These are phyloP conservation scores for Macaria liturata DNA, from an alignment of 2,888 invertebrate species.

Conservation along the genomic window DNA sequence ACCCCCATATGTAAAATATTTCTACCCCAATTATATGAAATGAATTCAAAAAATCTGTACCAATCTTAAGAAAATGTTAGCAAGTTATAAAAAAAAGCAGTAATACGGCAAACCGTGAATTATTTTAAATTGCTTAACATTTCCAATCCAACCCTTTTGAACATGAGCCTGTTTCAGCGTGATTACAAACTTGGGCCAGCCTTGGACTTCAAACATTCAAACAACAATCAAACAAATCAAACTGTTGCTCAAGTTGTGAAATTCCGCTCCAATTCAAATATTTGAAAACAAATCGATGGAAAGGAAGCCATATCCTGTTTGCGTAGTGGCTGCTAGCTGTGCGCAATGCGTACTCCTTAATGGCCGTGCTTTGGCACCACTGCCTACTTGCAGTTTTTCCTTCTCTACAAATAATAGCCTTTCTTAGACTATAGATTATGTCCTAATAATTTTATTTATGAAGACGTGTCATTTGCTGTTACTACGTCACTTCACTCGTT, in stretches of 20 bases:
- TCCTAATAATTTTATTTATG: constrained; percentile 1
- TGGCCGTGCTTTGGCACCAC: constrained; percentile 21
- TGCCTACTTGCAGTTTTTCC: constrained; percentile 6
- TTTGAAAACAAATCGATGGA: constrained; percentile 20
- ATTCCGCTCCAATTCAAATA: constrained; percentile 2
- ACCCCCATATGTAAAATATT: background rate
- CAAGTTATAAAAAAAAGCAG: too few species aligned
- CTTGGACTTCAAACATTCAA: background rate
- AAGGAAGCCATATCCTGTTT: constrained; percentile 21
- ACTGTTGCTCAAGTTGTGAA: background rate
- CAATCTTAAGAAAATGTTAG: too few species aligned
- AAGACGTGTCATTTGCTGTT: background rate
- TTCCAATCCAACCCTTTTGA: background rate
- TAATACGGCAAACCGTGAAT: too few species aligned
- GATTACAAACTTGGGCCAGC: background rate
- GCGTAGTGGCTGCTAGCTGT: constrained; percentile 8
- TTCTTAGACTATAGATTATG: background rate
- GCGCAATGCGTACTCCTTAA: constrained; percentile 33
- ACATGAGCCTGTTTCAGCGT: background rate
- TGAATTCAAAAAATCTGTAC: too few species aligned
- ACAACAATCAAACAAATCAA: background rate
- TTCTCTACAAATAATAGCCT: background rate
- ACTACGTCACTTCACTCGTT: too few species aligned
- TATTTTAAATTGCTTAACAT: too few species aligned
- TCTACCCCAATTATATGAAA: background rate